Evolutionary conservation across 2,797 vertebrate genomes (phyloP).

Genomic region (Sternotherus odoratus): DNA sequence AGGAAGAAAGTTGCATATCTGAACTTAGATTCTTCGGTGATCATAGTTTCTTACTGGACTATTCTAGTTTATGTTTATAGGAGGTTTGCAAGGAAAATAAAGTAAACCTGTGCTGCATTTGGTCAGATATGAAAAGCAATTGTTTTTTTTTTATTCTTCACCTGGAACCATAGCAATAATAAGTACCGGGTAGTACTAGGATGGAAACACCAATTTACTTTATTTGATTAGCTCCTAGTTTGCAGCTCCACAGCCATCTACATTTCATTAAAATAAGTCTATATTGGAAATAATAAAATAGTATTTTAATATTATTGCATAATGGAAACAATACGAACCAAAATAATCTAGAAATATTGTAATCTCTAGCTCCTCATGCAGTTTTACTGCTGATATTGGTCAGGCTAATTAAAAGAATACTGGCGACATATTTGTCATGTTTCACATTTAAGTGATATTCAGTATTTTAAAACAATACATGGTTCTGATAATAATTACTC

Average conservation of each 20-base stretch:
- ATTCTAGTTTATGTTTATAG: accelerated
- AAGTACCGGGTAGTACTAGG: constrained; percentile 34
- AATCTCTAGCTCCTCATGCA: accelerated
- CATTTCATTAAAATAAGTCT: constrained; percentile 74
- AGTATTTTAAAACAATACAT: not conserved
- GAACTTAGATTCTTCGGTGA: accelerated
- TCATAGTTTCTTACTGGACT: accelerated
- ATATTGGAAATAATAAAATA: constrained; percentile 73
- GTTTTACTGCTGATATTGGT: not conserved
- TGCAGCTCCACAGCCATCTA: constrained; percentile 24
- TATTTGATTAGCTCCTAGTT: constrained; percentile 71
- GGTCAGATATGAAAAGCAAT: constrained; percentile 31
- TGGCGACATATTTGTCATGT: not conserved
- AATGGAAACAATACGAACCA: not conserved
- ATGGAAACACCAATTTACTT: constrained; percentile 66
- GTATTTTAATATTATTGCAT: constrained; percentile 21
- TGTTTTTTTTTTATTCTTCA: constrained; percentile 38
- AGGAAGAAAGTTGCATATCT: not conserved
- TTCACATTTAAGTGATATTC: not conserved
- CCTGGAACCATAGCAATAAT: constrained; percentile 50
- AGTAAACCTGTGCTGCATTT: not conserved
- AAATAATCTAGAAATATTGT: accelerated
- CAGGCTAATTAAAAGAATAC: not conserved
- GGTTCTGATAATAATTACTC: not conserved
- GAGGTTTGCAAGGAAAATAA: not conserved